Conservation (phyloP, 1,140 invertebrate genomes). For the Artemia franciscana region DNA sequence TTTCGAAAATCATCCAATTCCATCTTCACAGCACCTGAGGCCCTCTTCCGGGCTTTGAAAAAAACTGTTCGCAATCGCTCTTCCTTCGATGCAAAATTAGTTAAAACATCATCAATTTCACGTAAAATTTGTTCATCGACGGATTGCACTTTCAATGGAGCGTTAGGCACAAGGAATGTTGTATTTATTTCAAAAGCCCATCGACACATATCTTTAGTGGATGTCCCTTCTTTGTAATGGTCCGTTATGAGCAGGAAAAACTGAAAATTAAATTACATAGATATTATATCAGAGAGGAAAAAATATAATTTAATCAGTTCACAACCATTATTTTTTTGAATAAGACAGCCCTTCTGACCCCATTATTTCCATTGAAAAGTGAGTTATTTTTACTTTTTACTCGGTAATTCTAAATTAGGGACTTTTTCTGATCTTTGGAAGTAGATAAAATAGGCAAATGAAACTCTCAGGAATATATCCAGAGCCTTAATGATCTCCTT, state of each 20-base stretch:
- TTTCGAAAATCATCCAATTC: slow-evolving; percentile 71
- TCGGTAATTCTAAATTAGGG: too few relatives aligned
- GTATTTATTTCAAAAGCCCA: slow-evolving; percentile 97
- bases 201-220: slow-evolving; percentile 61
- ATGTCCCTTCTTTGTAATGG: slow-evolving; percentile 53
- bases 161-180: slow-evolving; percentile 73
- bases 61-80: slow-evolving; percentile 29
- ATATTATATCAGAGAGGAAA: too few relatives aligned
- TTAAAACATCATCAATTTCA: slow-evolving; percentile 61
- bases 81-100: not conserved
- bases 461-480: too few relatives aligned
- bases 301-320: too few relatives aligned
- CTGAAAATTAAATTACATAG: slow-evolving; percentile 27
- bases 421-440: too few relatives aligned
- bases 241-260: slow-evolving; percentile 72
- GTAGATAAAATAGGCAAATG: too few relatives aligned
- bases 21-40: slow-evolving; percentile 61
- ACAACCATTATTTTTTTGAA: too few relatives aligned
- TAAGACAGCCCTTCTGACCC: too few relatives aligned
- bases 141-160: slow-evolving; percentile 53
- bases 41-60: slow-evolving; percentile 53
- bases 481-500: too few relatives aligned
- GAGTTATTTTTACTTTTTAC: too few relatives aligned
- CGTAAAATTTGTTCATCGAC: slow-evolving; percentile 63
- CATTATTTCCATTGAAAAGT: too few relatives aligned